Percentiles rank a stretch among this genome's conserved stretches.
Conservation (phyloP, 2,797 vertebrate genomes). For the Onychomys arenicola region DNA sequence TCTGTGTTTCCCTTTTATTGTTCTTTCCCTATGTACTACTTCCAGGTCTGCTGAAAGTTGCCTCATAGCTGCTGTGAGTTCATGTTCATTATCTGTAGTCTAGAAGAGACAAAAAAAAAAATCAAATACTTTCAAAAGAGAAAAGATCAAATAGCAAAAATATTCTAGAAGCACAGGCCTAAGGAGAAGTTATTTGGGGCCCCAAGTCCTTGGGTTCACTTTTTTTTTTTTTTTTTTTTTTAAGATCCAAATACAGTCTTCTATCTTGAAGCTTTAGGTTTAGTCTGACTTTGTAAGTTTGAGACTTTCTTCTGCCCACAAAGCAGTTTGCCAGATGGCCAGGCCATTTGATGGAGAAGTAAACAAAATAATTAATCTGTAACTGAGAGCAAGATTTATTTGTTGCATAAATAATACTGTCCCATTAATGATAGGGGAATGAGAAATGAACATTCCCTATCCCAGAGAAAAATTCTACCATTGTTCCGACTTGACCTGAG, state of each 20-base stretch:
- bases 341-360: background rate
- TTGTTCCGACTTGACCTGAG: background rate
- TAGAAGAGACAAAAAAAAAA: conserved; percentile 43
- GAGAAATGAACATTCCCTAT: background rate
- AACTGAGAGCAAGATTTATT: conserved; percentile 14
- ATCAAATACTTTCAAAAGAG: conserved; percentile 18
- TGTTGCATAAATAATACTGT: background rate
- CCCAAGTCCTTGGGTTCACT: background rate
- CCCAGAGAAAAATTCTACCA: background rate
- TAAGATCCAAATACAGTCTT: background rate
- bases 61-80: background rate
- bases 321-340: background rate
- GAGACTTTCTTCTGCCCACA: background rate
- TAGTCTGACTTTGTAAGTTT: background rate
- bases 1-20: background rate
- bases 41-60: background rate
- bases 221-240: conserved; percentile 48
- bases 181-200: background rate
- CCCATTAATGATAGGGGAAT: background rate
- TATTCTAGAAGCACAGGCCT: background rate
- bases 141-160: conserved; percentile 32
- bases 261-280: background rate
- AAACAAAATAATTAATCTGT: conserved; percentile 38
- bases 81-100: background rate
- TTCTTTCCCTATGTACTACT: too few relatives aligned